These are phyloP conservation scores for Ectemnius lituratus DNA, from an alignment of 2,888 invertebrate genomes.

Conservation along the genomic window DNA sequence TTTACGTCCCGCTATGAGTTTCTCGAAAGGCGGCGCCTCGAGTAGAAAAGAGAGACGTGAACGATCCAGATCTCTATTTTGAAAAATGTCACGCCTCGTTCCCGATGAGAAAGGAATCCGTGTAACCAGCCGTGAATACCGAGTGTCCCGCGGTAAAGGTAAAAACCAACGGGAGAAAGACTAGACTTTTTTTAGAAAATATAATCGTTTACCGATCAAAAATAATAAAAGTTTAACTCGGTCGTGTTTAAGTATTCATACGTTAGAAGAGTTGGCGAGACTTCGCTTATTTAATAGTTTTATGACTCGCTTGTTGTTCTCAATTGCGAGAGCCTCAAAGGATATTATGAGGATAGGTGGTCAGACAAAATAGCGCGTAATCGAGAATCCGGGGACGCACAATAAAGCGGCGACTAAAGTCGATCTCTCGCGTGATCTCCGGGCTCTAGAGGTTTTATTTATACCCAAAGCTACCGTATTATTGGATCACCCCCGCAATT, in stretches of 20 bases:
- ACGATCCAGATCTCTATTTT: conserved; percentile 46
- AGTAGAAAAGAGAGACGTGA: conserved; percentile 6
- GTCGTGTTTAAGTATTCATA: neutral
- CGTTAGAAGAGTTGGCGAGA: too few relatives aligned
- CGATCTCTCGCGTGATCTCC: conserved; percentile 63
- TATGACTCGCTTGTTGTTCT: too few relatives aligned
- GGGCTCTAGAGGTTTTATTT: conserved; percentile 73
- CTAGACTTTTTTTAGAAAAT: neutral
- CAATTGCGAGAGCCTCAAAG: neutral
- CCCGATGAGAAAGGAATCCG: neutral
- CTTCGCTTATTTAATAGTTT: too few relatives aligned
- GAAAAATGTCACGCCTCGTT: conserved; percentile 43
- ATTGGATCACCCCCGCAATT: conserved; percentile 76
- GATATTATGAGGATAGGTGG: neutral
- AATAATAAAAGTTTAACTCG: conserved; percentile 1
- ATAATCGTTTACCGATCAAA: neutral
- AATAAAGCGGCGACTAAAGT: conserved; percentile 20
- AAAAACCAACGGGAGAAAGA: conserved; percentile 30
- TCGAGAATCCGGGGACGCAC: neutral
- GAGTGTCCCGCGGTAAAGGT: neutral
- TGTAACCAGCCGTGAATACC: neutral
- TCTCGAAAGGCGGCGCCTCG: conserved; percentile 18
- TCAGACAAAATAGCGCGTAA: neutral
- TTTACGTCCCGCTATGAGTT: conserved; percentile 23
- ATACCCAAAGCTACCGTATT: conserved; percentile 75